phyloP scores from a whole-genome alignment of 2,113 vertebrate genomes.

The Ranitomeya imitator region DNA sequence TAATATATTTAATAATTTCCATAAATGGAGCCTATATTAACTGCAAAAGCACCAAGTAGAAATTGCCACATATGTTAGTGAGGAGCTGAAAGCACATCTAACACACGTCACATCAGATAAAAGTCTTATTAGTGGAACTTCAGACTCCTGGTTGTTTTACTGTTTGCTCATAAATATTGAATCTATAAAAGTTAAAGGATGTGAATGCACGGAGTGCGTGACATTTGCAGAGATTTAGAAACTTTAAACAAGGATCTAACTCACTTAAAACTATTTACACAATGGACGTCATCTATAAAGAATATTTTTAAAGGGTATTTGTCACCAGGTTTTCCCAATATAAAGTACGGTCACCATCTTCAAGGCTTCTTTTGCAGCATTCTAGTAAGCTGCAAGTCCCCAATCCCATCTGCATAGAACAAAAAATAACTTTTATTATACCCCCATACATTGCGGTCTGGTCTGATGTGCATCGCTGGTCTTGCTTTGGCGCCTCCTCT shows the following conservation, averaged over 20 bases:
- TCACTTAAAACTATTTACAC: conserved; percentile 21
- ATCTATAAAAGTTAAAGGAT: conserved; percentile 16
- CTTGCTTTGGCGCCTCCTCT: too few species aligned
- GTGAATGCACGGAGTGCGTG: conserved; percentile 13
- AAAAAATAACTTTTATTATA: too few species aligned
- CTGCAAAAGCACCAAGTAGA: not conserved
- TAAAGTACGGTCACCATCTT: too few species aligned
- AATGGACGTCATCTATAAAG: not conserved
- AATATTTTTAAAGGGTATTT: not conserved
- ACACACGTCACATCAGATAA: not conserved
- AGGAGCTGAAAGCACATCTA: not conserved
- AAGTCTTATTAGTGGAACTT: conserved; percentile 4
- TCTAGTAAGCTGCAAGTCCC: too few species aligned
- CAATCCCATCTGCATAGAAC: too few species aligned
- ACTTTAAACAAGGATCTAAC: conserved; percentile 31
- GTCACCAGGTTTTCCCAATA: too few species aligned
- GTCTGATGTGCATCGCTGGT: too few species aligned
- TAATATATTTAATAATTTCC: not conserved
- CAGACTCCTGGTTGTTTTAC: conserved; percentile 24
- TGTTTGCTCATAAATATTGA: conserved; percentile 22
- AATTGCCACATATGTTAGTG: not conserved
- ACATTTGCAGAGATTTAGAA: not conserved
- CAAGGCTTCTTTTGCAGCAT: too few species aligned
- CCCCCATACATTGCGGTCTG: too few species aligned
- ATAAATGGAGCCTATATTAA: not conserved